These are phyloP conservation scores for Scaptomyza hsui DNA, from an alignment of 1,140 invertebrate species.

Conservation along the genomic window DNA sequence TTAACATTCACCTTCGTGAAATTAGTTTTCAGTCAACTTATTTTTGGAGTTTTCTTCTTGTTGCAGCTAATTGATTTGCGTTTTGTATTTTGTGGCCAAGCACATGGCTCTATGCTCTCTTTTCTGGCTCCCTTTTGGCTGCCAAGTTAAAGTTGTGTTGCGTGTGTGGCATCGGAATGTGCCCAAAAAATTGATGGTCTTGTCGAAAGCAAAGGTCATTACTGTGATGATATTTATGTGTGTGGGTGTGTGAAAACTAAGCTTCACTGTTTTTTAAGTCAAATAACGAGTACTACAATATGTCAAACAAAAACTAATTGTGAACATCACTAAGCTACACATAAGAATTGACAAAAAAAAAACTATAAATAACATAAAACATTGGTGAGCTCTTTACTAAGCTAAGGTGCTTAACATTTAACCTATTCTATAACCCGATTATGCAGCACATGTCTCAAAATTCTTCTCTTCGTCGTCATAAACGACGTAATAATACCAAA, in stretches of 20 bases:
- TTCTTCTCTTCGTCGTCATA: not conserved
- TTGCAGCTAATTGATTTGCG: slow-evolving; percentile 65
- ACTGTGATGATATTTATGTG: slow-evolving; percentile 56
- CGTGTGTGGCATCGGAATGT: slow-evolving; percentile 26
- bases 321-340: not conserved
- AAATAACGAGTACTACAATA: slow-evolving; percentile 26
- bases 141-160: slow-evolving; percentile 47
- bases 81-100: slow-evolving; percentile 48
- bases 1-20: not conserved
- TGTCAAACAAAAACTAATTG: not conserved
- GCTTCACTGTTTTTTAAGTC: slow-evolving; percentile 51
- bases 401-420: not conserved
- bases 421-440: not conserved
- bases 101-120: slow-evolving; percentile 36
- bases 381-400: not conserved
- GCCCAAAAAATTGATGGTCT: slow-evolving; percentile 55
- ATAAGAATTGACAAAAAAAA: not conserved
- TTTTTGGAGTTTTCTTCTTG: slow-evolving; percentile 10
- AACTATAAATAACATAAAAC: not conserved
- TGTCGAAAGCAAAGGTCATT: slow-evolving; percentile 64
- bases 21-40: not conserved
- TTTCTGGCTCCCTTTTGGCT: slow-evolving; percentile 68
- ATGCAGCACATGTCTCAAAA: slow-evolving; percentile 7
- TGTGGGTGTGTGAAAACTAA: slow-evolving; percentile 15
- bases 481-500: not conserved